phyloP scores from a whole-genome alignment of 35 echinoderm and acorn worm genomes.

The Anneissia japonica region DNA sequence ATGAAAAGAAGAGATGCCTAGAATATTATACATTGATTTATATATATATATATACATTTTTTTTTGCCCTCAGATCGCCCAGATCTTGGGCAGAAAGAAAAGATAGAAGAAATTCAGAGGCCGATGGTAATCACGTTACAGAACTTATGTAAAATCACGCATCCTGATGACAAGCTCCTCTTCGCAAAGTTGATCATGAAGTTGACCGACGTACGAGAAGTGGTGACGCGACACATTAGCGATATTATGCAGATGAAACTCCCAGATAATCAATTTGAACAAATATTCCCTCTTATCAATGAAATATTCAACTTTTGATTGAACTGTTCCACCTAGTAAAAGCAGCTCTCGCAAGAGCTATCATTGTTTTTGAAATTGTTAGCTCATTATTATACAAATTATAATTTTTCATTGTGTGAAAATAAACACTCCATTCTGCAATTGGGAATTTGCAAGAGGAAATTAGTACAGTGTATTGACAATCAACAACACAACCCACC shows the following conservation, averaged over 20 bases:
- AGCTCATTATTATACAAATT: no score
- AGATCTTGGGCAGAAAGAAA: conserved; percentile 73
- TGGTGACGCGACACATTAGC: conserved; percentile 83
- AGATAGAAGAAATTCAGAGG: conserved; percentile 81
- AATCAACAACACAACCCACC: no score
- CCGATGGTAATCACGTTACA: conserved; percentile 89
- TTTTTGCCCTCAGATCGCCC: conserved; percentile 69
- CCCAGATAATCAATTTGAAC: conserved; percentile 88
- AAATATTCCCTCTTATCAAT: conserved; percentile 90
- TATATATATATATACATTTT: background rate
- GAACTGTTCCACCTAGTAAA: no score
- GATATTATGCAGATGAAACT: conserved; percentile 98
- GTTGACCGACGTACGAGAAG: conserved; percentile 87
- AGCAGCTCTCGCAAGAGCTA: no score
- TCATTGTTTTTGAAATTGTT: no score
- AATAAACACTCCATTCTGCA: no score
- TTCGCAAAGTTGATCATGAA: conserved; percentile 99
- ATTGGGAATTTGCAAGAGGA: no score
- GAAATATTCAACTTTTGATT: conserved; percentile 96
- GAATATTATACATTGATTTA: no score
- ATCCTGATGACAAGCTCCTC: conserved; percentile 98
- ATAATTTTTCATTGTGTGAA: no score
- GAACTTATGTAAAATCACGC: conserved; percentile 85
- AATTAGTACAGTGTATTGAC: no score
- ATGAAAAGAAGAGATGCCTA: no score